Evolutionary conservation across 2,797 vertebrate genomes (phyloP), one percentile per base, ranked within the genome.

Genomic region (Tadarida brasiliensis): DNA sequence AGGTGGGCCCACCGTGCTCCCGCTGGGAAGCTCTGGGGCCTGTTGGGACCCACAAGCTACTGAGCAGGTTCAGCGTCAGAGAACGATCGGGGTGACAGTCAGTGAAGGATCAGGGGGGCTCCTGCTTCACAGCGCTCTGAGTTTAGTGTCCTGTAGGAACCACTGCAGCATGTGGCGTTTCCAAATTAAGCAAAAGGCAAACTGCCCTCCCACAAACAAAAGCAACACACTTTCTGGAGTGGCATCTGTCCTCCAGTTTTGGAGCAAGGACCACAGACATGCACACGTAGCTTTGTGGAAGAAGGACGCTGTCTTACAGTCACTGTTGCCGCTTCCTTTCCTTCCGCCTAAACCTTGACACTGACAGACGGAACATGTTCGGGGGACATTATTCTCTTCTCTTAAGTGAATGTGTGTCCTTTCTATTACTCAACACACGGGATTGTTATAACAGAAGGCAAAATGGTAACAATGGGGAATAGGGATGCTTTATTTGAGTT

Each of bases 31-130:
- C 24, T 47, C 8, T n/a, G 30, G 9, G 35, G 15, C 0, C 1
- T 2, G 9, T 35, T 33, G 47, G 67, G 15, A 28, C 47, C 83
- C 2, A 10, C 3, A 6, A 44, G 33, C 82, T 70, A 70, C 61
- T 9, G 39, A 71, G 19, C 94, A 97, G 56, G 83, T 57, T 94
- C 59, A 70, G 26, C 47, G 90, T 92, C 94, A 85, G 51, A 73
- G 54, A 56, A 15, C 5, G 51, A 78, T 78, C 3, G 8, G 51
- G 35, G 51, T 78, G 14, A 78, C n/a, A 7, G 63, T 12, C n/a
- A 47, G 2, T 39, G 94, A 90, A 76, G 22, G 74, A 90, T 77
- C 3, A 76, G 80, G 10, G 78, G 35, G 51, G 7, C 59, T 15
- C 71, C 26, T 0, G 20, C 76, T 78, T 87, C 87, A 73, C 6